Evolutionary conservation across 2,797 vertebrate species (phyloP), one percentile per base, ranked within the genome.

Genomic region (Amphiprion clarkii): DNA sequence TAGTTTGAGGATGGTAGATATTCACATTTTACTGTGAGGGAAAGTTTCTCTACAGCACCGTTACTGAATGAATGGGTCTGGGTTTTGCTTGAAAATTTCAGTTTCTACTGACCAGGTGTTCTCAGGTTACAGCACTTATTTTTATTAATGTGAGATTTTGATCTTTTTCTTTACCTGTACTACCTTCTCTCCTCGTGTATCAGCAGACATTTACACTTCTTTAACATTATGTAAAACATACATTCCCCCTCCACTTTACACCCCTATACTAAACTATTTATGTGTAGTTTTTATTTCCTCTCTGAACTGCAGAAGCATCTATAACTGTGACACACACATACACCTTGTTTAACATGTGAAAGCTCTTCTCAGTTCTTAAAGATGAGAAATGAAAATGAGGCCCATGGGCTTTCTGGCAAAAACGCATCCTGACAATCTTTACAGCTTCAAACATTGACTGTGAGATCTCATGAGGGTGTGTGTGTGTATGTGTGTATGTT

Each of bases 391-490:
- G 64, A 76, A 88, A 88, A 87, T 72, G 80, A 92, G 81, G 63
- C 90, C 80, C 86, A 71, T 74, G 86, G 85, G 89, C 69, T 88
- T 92, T 89, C 76, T 33, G 61, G 73, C 61, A 74, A 83, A 83
- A 87, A 81, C 8, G 46, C 83, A 78, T 84, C 76, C 70, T 83
- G 85, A 82, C 81, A 88, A 79, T 88, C 74, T 77, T 84, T 63
- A 85, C 85, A 85, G 67, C 85, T 90, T 89, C 72, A 80, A 85
- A 88, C 79, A 72, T 3, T 25, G 49, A 78, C 79, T 82, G 77
- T 83, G 74, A 81, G 61, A 67, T 84, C 71, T 80, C 78, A 79
- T 17, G 10, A 74, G 73, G 16, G 31, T 64, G 27, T 58, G 14
- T 52, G 42, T 57, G 29, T 46, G 31, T 33, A 6, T 52, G 6